phyloP scores from a whole-genome alignment of 2,113 vertebrate genomes.

The Gasterosteus aculeatus region DNA sequence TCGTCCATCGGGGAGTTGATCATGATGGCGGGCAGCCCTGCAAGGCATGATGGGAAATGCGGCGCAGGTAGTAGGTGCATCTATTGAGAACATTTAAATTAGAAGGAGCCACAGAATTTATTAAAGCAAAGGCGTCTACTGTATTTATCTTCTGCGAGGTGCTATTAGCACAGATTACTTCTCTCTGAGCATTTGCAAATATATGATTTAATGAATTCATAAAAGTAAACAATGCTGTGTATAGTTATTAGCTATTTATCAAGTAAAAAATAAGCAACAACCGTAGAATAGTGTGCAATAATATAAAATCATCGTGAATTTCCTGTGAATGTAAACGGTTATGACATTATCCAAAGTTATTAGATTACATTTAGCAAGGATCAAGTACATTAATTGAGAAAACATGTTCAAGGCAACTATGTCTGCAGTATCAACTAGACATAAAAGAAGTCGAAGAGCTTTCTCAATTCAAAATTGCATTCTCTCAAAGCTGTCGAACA shows the following conservation, averaged over 20 bases:
- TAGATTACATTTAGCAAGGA: too few relatives aligned
- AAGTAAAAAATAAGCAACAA: background rate
- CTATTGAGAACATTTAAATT: background rate
- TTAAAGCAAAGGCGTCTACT: background rate
- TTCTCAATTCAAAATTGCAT: background rate
- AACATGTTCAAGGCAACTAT: background rate
- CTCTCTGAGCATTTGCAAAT: background rate
- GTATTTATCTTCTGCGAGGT: background rate
- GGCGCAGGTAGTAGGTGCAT: conserved; percentile 13
- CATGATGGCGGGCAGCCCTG: background rate
- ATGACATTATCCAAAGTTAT: background rate
- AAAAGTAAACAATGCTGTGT: background rate
- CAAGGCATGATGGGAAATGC: conserved; percentile 46
- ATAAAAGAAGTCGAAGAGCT: background rate
- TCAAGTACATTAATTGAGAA: background rate
- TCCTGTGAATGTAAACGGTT: background rate
- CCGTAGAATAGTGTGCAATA: background rate
- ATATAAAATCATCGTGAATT: background rate
- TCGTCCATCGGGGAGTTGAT: conserved; percentile 40
- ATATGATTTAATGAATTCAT: background rate
- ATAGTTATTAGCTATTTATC: background rate
- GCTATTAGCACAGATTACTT: background rate
- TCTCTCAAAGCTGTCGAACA: background rate
- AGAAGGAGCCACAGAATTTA: background rate
- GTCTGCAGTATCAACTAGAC: background rate